Percentiles rank a stretch among this genome's conserved stretches.
Conservation (phyloP, 2,888 invertebrate genomes). For the Baronia brevicornis region DNA sequence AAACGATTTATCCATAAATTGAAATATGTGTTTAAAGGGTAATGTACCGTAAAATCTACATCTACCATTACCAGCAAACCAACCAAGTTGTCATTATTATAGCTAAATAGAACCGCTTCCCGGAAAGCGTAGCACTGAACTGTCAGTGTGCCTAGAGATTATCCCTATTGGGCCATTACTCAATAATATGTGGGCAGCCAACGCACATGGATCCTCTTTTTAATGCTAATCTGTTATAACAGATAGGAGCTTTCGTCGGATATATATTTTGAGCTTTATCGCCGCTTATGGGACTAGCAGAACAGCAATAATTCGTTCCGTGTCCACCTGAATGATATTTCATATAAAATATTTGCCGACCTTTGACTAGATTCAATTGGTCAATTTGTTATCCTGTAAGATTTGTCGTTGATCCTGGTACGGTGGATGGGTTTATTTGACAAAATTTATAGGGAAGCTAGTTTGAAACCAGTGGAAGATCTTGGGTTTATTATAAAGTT, state of each 20-base stretch:
- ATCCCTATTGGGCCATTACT: conserved; percentile 28
- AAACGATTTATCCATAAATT: too few species aligned
- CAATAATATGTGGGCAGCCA: conserved; percentile 26
- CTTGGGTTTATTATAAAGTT: too few species aligned
- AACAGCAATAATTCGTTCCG: conserved; percentile 3
- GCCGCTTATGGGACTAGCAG: conserved; percentile 19
- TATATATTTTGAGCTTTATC: conserved; percentile 28
- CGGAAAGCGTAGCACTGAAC: conserved; percentile 25
- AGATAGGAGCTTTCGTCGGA: conserved; percentile 45
- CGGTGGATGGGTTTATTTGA: too few species aligned
- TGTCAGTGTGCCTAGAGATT: conserved; percentile 27
- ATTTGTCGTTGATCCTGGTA: too few species aligned
- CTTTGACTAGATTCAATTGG: background rate
- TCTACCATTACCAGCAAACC: background rate
- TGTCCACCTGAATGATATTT: conserved; percentile 8
- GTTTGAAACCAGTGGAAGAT: too few species aligned
- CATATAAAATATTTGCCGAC: background rate
- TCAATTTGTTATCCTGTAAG: background rate
- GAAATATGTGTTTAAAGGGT: too few species aligned
- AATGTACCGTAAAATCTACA: background rate
- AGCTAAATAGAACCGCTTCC: conserved; percentile 12
- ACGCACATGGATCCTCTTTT: conserved; percentile 23
- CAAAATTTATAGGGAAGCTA: too few species aligned
- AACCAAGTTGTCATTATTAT: conserved; percentile 4
- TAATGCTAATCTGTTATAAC: conserved; percentile 58